These are phyloP conservation scores for Cordilura impudica DNA, from an alignment of 2,888 invertebrate genomes.

Conservation along the genomic window DNA sequence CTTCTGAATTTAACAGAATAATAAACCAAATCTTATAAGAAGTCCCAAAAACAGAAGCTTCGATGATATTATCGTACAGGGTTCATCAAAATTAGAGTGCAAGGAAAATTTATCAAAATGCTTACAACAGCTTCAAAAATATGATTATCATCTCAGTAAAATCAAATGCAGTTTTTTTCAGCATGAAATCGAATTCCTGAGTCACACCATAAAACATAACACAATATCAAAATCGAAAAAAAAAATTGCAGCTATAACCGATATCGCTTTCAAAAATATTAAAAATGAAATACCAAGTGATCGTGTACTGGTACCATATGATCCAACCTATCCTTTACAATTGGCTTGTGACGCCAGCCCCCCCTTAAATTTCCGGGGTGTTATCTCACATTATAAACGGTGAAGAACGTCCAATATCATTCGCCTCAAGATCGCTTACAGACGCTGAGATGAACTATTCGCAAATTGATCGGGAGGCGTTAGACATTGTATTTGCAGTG, in stretches of 20 bases:
- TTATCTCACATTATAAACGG: constrained; percentile 45
- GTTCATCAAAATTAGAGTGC: constrained; percentile 40
- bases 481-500: constrained; percentile 19
- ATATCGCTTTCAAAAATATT: constrained; percentile 39
- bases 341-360: constrained; percentile 58
- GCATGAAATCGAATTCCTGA: constrained; percentile 49
- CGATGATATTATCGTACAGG: constrained; percentile 59
- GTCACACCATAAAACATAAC: constrained; percentile 43
- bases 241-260: too few species aligned
- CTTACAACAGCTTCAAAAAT: too few species aligned
- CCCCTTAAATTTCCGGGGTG: constrained; percentile 50
- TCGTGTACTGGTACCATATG: constrained; percentile 38
- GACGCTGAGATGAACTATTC: constrained; percentile 43
- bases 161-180: constrained; percentile 49
- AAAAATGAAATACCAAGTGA: constrained; percentile 43
- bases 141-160: constrained; percentile 50
- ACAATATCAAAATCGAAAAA: constrained; percentile 43
- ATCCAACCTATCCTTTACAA: constrained; percentile 31
- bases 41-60: too few species aligned
- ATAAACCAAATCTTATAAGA: constrained; percentile 49
- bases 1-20: constrained; percentile 48
- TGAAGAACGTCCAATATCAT: constrained; percentile 42
- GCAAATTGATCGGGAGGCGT: constrained; percentile 22
- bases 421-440: constrained; percentile 46
- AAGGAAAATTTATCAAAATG: constrained; percentile 41